These are phyloP conservation scores for Syncerus caffer DNA, from an alignment of 2,797 vertebrate species.

Conservation along the genomic window DNA sequence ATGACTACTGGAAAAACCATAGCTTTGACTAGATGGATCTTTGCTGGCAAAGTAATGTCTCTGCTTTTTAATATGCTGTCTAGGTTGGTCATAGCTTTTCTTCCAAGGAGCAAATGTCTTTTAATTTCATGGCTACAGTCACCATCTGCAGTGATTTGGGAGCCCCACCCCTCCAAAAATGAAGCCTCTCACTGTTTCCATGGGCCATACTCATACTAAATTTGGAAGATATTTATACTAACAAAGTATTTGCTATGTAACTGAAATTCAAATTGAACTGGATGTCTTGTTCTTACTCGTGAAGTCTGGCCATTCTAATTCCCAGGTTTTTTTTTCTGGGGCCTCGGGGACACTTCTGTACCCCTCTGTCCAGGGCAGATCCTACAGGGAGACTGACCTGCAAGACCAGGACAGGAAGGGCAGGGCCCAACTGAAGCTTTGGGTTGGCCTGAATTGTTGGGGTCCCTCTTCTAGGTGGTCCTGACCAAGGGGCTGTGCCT, in stretches of 20 bases:
- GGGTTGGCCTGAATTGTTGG: background rate
- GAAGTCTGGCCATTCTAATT: fast-evolving
- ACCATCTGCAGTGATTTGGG: background rate
- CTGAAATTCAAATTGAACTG: background rate
- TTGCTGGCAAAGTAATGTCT: background rate
- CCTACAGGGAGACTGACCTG: background rate
- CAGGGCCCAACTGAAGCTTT: fast-evolving
- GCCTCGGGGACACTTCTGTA: background rate
- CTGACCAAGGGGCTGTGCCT: background rate
- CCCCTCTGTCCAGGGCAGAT: background rate
- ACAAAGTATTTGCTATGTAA: background rate
- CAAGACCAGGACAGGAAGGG: background rate
- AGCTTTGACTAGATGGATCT: background rate
- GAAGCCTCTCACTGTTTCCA: background rate
- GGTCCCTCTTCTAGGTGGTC: fast-evolving
- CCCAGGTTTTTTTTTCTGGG: background rate
- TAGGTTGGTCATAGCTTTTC: background rate
- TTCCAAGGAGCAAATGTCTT: background rate
- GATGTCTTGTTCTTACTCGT: background rate
- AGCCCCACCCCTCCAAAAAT: fast-evolving
- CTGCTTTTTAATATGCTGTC: background rate
- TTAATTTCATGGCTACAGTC: background rate
- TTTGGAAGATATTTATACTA: background rate
- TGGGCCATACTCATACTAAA: background rate
- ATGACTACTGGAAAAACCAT: background rate